phyloP scores from a whole-genome alignment of 2,113 vertebrate genomes.

The Laticauda laticaudata region DNA sequence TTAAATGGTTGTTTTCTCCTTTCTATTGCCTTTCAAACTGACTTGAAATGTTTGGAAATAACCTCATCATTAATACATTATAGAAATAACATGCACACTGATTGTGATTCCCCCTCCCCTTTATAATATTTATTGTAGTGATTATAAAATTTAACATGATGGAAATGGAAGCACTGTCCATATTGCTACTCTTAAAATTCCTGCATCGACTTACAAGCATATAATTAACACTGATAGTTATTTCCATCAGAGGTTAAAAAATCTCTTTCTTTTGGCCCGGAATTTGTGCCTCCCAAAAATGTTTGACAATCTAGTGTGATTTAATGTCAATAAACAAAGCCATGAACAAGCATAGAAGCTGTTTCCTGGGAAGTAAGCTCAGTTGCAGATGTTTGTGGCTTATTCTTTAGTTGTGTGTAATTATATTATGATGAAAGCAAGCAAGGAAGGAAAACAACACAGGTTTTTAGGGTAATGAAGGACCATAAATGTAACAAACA shows the following conservation, averaged over 20 bases:
- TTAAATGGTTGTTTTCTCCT: background rate
- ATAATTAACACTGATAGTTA: conserved; percentile 5
- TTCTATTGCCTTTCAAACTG: background rate
- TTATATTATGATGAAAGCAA: background rate
- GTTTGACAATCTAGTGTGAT: background rate
- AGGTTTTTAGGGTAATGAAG: background rate
- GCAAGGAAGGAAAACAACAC: background rate
- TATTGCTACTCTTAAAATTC: conserved; percentile 3
- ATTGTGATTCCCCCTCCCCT: background rate
- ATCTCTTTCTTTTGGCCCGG: background rate
- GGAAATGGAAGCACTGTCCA: background rate
- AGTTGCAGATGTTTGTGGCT: background rate
- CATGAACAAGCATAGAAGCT: background rate
- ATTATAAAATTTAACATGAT: conserved; percentile 13
- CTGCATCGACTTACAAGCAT: background rate
- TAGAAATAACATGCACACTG: background rate
- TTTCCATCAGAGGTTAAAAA: conserved; percentile 17
- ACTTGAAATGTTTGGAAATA: background rate
- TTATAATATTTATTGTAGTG: background rate
- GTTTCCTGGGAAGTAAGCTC: background rate
- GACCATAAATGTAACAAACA: background rate
- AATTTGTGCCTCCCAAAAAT: background rate
- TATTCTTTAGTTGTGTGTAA: conserved; percentile 10
- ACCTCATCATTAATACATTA: background rate
- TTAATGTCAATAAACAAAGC: conserved; percentile 4